Evolutionary conservation across 1,140 invertebrate species (phyloP), one percentile per base, ranked within the genome.

Genomic region (Aphelenchoides fujianensis): DNA sequence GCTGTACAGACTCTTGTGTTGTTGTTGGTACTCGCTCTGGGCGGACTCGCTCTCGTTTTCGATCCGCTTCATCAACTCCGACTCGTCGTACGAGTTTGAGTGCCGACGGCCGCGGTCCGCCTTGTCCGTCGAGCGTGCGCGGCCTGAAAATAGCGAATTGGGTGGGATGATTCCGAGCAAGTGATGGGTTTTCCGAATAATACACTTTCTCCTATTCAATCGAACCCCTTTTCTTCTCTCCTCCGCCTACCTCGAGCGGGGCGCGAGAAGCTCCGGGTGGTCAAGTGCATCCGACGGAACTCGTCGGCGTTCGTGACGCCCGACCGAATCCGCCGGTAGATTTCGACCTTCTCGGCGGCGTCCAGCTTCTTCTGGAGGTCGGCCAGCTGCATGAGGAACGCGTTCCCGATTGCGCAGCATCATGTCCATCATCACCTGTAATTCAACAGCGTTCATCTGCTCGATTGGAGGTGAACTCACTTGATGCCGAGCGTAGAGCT

Each of bases 291-390:
- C n/a, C 79, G 48, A 23, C 67, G 28, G 19, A 75, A 48, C 52
- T 76, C 71, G 70, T 79, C 74, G 28, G 81, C 54, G 54, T 80
- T 72, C 55, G 82, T 77, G 9, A 74, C 53, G 7, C 81, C 81
- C 48, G 73, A 80, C 36, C 77, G 34, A 37, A 82, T 81, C 9
- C 80, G 75, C 28, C 80, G 69, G 68, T 76, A 82, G n/a, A 74
- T 73, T 64, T 84, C 81, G 5, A 82, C 80, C 57, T 82, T 82
- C 63, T 82, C 80, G 0, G 82, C 80, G 16, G 80, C 80, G 57
- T 82, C 81, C 35, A 84, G 63, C 53, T 82, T 82, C 23, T 74
- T 74, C 41, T 81, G 81, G 31, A 82, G 63, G 34, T 82, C 80
- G 3, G 77, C 82, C 64, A 82, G 54, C 75, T 82, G 82, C 32